phyloP scores from a whole-genome alignment of 53 echinoderm and acorn worm species.

The Temnopleurus reevesii region DNA sequence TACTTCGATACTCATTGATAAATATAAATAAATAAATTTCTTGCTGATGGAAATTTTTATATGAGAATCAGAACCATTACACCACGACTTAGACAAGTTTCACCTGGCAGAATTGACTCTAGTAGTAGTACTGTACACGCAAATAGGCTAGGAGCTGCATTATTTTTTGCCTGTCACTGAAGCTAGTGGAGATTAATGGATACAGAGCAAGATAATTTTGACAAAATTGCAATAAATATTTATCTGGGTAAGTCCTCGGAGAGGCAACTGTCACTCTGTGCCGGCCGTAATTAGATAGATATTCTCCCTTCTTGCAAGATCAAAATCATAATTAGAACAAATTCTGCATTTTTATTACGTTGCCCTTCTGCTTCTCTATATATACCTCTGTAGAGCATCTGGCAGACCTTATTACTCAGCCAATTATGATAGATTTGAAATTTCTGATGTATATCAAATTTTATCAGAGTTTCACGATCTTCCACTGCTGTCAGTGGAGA shows the following conservation, averaged over 20 bases:
- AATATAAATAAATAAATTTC: too few species aligned
- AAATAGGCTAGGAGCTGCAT: neutral
- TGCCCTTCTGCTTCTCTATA: neutral
- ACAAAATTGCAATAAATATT: constrained; percentile 34
- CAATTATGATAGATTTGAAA: neutral
- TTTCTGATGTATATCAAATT: neutral
- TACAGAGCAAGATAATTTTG: neutral
- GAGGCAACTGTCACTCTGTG: neutral
- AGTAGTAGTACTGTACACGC: too few species aligned
- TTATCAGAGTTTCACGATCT: neutral
- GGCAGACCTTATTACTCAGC: neutral
- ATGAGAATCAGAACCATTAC: too few species aligned
- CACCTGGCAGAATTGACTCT: too few species aligned
- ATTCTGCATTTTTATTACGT: neutral
- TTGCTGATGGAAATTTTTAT: too few species aligned
- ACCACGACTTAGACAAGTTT: too few species aligned
- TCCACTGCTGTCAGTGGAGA: neutral
- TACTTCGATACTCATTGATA: too few species aligned
- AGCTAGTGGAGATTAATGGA: neutral
- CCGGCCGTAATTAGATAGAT: neutral
- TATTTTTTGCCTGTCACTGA: neutral
- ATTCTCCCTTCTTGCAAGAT: neutral
- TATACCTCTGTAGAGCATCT: neutral
- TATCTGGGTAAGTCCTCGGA: neutral
- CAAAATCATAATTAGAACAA: neutral